A percentile compares a stretch with the other conserved stretches of the same genome.
phyloP scores from a whole-genome alignment of 2,888 invertebrate genomes.

The Elaeidobius kamerunicus region DNA sequence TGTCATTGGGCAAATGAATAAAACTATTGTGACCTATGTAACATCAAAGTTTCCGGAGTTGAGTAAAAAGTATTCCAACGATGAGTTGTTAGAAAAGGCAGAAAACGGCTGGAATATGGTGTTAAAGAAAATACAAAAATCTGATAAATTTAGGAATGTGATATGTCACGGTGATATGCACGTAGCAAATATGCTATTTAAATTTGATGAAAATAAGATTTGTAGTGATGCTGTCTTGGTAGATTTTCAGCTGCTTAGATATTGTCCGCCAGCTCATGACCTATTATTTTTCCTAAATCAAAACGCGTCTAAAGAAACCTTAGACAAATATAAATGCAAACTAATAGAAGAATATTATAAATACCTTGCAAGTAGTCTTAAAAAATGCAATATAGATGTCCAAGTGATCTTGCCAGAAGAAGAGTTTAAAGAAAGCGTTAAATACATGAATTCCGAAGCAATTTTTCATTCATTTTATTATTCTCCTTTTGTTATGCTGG shows the following conservation, averaged over 20 bases:
- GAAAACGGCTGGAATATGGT: conserved; percentile 38
- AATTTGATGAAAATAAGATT: conserved; percentile 22
- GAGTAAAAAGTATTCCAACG: conserved; percentile 3
- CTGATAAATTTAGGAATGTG: conserved; percentile 45
- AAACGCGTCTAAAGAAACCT: conserved; percentile 29
- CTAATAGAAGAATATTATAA: conserved; percentile 34
- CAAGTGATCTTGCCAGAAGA: conserved; percentile 31
- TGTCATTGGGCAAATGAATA: not conserved
- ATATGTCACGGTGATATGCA: conserved; percentile 44
- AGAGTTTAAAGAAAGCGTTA: conserved; percentile 32
- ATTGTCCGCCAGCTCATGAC: conserved; percentile 63
- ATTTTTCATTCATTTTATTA: conserved; percentile 26
- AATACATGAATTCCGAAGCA: conserved; percentile 32
- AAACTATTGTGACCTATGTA: not conserved
- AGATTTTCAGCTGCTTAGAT: conserved; percentile 47
- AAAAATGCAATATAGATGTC: conserved; percentile 28
- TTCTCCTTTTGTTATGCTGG: conserved; percentile 22
- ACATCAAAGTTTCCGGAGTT: conserved; percentile 3
- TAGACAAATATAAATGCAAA: conserved; percentile 31
- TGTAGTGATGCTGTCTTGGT: conserved; percentile 40
- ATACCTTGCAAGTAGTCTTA: conserved; percentile 31
- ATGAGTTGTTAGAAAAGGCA: conserved; percentile 20
- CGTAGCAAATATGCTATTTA: conserved; percentile 40
- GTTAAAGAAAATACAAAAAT: conserved; percentile 38
- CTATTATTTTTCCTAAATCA: conserved; percentile 46